phyloP scores from a whole-genome alignment of 2,113 vertebrate species.

The Elaphurus davidianus region DNA sequence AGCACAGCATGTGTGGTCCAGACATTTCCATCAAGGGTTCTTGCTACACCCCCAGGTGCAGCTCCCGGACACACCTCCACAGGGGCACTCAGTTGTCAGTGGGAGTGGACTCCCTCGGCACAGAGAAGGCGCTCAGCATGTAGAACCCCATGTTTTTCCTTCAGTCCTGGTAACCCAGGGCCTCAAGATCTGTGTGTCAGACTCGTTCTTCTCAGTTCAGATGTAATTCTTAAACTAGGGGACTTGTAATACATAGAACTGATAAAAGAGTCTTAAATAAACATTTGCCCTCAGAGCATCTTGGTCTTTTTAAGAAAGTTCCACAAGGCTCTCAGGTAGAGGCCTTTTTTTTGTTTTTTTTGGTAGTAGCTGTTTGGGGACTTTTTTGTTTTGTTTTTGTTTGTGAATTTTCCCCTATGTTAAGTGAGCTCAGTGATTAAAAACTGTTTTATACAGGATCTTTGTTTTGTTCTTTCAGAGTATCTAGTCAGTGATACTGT shows the following conservation, averaged over 20 bases:
- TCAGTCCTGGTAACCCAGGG: neutral
- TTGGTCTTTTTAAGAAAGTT: neutral
- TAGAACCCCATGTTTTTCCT: neutral
- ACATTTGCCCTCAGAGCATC: neutral
- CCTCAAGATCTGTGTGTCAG: neutral
- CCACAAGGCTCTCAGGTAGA: neutral
- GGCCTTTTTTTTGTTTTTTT: neutral
- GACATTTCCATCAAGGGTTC: neutral
- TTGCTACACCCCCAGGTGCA: neutral
- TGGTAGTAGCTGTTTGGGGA: neutral
- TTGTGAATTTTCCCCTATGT: neutral
- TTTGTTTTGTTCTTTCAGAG: constrained; percentile 21
- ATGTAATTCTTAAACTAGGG: neutral
- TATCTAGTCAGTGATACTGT: neutral
- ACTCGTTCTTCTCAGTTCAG: neutral
- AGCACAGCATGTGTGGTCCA: neutral
- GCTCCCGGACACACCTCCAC: neutral
- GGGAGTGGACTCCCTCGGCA: neutral
- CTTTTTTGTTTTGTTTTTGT: neutral
- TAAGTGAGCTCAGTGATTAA: neutral
- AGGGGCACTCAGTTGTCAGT: neutral
- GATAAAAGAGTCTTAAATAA: neutral
- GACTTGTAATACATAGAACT: neutral
- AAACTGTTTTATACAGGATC: neutral
- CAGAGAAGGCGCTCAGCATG: neutral